These are phyloP conservation scores for Archips xylosteana DNA, from an alignment of 2,888 invertebrate species.

Conservation along the genomic window DNA sequence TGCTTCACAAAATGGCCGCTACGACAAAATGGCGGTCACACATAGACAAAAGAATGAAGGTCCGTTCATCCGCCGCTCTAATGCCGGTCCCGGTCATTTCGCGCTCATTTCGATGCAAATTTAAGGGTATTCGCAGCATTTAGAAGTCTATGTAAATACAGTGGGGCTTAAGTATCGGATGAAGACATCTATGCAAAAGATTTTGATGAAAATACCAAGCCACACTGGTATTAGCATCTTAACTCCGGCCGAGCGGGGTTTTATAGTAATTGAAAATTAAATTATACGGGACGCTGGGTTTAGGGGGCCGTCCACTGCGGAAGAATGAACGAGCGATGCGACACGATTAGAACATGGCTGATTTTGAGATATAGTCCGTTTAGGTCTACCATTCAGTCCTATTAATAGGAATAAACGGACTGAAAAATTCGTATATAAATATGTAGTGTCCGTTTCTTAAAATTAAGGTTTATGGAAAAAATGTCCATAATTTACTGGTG, in stretches of 20 bases:
- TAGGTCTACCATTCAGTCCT: too few species aligned
- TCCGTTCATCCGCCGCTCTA: constrained; percentile 66
- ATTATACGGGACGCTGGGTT: constrained; percentile 21
- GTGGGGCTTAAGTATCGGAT: constrained; percentile 49
- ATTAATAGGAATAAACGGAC: too few species aligned
- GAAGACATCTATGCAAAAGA: constrained; percentile 60
- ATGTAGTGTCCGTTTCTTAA: too few species aligned
- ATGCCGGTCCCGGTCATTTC: constrained; percentile 79
- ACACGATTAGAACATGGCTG: background rate
- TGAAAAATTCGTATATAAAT: too few species aligned
- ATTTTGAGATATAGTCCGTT: too few species aligned
- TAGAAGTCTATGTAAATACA: constrained; percentile 77
- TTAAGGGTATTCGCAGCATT: constrained; percentile 75
- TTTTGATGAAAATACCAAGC: constrained; percentile 75
- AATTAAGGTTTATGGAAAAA: too few species aligned
- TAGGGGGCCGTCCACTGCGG: constrained; percentile 6
- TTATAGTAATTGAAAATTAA: constrained; percentile 38
- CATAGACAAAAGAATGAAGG: constrained; percentile 79
- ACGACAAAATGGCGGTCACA: constrained; percentile 61
- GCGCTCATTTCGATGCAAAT: constrained; percentile 82
- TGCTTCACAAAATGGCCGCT: constrained; percentile 63
- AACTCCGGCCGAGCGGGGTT: constrained; percentile 18
- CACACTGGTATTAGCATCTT: constrained; percentile 38
- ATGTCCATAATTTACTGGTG: too few species aligned
- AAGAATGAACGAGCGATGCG: background rate